Evolutionary conservation across 1,140 invertebrate species (phyloP).

Genomic region (Sitobion miscanthi): DNA sequence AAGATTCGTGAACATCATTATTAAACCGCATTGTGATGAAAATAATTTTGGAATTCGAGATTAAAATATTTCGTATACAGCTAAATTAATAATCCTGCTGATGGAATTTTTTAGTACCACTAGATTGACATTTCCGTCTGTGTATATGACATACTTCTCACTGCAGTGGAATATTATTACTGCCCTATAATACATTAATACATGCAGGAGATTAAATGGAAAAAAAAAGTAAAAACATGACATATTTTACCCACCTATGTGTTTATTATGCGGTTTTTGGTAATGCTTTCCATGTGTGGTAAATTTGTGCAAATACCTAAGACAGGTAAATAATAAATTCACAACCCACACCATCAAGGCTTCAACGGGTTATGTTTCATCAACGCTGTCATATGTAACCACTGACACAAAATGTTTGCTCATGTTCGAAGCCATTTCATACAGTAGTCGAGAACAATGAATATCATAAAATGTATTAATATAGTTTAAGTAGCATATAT

Average conservation of each 20-base stretch:
- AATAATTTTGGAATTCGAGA: constrained; percentile 7
- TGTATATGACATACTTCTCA: not conserved
- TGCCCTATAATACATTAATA: not conserved
- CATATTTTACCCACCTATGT: not conserved
- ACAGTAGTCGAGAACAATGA: not conserved
- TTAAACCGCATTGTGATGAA: not conserved
- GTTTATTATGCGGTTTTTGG: not conserved
- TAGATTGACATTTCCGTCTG: not conserved
- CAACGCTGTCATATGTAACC: not conserved
- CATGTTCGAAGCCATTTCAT: not conserved
- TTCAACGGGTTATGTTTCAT: too few species aligned
- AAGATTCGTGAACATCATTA: not conserved
- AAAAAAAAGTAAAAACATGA: not conserved
- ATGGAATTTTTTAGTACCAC: not conserved
- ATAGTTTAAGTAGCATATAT: not conserved
- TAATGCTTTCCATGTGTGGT: not conserved
- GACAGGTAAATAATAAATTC: too few species aligned
- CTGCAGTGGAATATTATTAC: not conserved
- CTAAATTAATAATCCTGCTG: not conserved
- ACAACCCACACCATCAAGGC: too few species aligned
- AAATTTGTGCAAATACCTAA: too few species aligned
- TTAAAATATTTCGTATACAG: not conserved
- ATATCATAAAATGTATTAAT: not conserved
- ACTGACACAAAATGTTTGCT: not conserved
- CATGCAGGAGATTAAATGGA: not conserved